Conservation (phyloP, 2,113 vertebrate genomes). For the Leptodactylus fuscus region DNA sequence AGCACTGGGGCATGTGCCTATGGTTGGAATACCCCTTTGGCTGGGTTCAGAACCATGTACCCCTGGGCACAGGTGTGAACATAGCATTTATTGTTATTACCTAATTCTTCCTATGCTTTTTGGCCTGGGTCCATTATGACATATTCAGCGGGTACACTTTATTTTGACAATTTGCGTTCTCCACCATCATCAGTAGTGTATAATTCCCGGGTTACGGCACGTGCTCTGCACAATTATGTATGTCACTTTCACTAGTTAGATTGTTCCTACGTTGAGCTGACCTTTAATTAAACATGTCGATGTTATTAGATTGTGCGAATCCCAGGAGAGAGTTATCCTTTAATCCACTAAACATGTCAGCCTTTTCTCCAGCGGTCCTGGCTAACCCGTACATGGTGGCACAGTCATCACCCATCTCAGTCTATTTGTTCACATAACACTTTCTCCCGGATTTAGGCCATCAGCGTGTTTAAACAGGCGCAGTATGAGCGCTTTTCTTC, state of each 20-base stretch:
- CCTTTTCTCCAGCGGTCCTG: background rate
- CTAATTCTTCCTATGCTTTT: background rate
- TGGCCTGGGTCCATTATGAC: background rate
- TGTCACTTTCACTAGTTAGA: conserved; percentile 12
- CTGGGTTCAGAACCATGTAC: no score
- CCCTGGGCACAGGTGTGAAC: no score
- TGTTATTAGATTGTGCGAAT: conserved; percentile 26
- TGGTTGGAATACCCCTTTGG: background rate
- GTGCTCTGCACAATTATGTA: background rate
- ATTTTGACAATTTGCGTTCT: background rate
- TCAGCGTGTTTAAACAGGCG: conserved; percentile 30
- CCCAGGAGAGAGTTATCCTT: conserved; percentile 11
- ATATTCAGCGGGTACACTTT: background rate
- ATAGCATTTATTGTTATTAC: no score
- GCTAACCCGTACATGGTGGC: background rate
- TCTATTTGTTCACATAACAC: conserved; percentile 40
- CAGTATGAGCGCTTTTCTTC: conserved; percentile 11
- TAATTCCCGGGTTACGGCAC: background rate
- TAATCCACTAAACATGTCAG: conserved; percentile 40
- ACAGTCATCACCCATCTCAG: conserved; percentile 7
- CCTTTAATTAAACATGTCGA: conserved; percentile 44
- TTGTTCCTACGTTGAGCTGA: conserved; percentile 15
- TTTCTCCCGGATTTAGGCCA: conserved; percentile 12
- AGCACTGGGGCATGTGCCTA: background rate
- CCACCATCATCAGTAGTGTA: background rate